Evolutionary conservation across 2,888 invertebrate species (phyloP), one percentile per base, ranked within the genome.

Genomic region (Scrobipalpa atriplicella): DNA sequence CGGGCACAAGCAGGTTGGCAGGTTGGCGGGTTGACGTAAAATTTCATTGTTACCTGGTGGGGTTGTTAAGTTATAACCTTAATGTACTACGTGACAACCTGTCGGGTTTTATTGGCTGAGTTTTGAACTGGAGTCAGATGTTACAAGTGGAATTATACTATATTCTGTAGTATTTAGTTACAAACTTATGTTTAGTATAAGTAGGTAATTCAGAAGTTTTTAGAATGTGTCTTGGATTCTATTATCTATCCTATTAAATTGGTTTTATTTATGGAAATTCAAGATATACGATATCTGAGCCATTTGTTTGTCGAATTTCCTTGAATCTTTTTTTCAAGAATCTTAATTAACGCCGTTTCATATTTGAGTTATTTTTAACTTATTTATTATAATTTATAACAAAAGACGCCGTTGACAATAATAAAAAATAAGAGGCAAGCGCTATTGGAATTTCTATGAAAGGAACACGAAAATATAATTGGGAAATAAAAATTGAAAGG

Each of bases 11-110:
- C 29, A 2, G 29, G 29, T 29, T 2, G 29, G 29, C 29, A 29
- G 2, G 29, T n/a, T n/a, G 36, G 13, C 8, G 58, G 38, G 11
- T n/a, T 9, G 58, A 58, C 58, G 58, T 58, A 38, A 58, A 58
- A 58, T 58, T 58, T 58, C 58, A 58, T 36, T 58, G 58, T 38
- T 36, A 38, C 36, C 38, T 38, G 36, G 11, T 21, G 16, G 8
- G n/a, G n/a, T 16, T 36, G 29, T 16, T 36, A 38, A 58, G 9
- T 58, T 13, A 38, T 38, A 58, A 29, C 47, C n/a, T 47, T n/a
- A 47, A 47, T 47, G 16, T 47, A 16, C n/a, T 47, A 47, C 47
- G 47, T 47, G 47, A n/a, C 47, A 47, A 47, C 7, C 16, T 47
- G 47, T 5, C 47, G 47, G 16, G n/a, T 47, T 47, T 47, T 47